Percentiles rank a stretch among this genome's conserved stretches.
These are phyloP conservation scores for Nerophis lumbriciformis DNA, from an alignment of 2,113 vertebrate genomes.

Conservation along the genomic window DNA sequence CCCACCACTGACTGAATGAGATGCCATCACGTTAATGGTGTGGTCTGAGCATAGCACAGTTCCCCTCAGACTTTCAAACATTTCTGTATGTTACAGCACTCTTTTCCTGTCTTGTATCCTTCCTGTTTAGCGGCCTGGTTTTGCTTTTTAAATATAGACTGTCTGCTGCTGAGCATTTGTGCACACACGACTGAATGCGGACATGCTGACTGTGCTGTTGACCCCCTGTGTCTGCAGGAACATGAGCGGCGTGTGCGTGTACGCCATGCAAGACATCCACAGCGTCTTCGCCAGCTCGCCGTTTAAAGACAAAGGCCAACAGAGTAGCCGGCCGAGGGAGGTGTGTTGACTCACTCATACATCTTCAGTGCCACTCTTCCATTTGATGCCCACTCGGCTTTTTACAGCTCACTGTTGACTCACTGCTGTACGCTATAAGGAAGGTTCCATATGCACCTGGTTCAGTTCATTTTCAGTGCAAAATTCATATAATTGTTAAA, in stretches of 20 bases:
- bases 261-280: constrained; percentile 48
- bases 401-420: not conserved
- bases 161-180: not conserved
- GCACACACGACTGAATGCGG: no score
- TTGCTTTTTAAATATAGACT: not conserved
- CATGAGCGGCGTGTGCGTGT: constrained; percentile 67
- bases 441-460: no score
- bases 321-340: not conserved
- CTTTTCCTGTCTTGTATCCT: no score
- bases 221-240: constrained; percentile 45
- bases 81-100: no score
- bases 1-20: no score
- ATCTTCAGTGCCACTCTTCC: no score
- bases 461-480: no score
- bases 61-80: no score
- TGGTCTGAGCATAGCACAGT: no score
- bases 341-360: constrained; percentile 31
- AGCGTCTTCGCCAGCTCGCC: constrained; percentile 31
- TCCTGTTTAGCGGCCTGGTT: not conserved
- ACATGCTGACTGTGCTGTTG: not conserved
- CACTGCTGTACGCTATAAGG: no score
- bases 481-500: no score
- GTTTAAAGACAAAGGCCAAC: constrained; percentile 4
- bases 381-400: not conserved
- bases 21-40: no score